Evolutionary conservation across 1,140 invertebrate species (phyloP).

Genomic region (Pissodes strobi): DNA sequence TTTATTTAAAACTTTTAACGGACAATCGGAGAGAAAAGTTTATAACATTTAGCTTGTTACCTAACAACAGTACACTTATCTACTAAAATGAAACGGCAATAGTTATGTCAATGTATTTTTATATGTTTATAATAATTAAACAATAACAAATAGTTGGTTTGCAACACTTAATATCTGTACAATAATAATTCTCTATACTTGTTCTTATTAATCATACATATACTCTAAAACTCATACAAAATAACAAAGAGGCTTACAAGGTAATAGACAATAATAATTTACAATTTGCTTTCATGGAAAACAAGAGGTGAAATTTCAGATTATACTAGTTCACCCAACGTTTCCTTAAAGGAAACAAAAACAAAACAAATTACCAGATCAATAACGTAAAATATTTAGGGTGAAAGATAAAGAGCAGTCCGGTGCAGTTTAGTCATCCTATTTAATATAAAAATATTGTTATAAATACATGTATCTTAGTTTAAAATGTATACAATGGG

Average conservation of each 20-base stretch:
- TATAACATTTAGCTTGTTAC: no score
- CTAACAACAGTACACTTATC: no score
- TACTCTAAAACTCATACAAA: slow-evolving; percentile 14
- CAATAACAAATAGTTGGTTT: slow-evolving; percentile 26
- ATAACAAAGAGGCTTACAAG: slow-evolving; percentile 1
- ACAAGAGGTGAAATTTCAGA: slow-evolving; percentile 23
- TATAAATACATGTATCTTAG: neutral
- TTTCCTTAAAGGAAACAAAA: slow-evolving; percentile 3
- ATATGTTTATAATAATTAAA: slow-evolving; percentile 24
- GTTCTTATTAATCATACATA: neutral
- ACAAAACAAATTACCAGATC: neutral
- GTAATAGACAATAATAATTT: slow-evolving; percentile 16
- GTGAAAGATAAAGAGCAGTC: neutral
- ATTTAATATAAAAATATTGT: slow-evolving; percentile 31
- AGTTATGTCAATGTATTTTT: no score
- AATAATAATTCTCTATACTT: slow-evolving; percentile 14
- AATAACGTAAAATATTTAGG: neutral
- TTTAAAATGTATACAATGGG: neutral
- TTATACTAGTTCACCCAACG: slow-evolving; percentile 5
- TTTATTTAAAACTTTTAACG: no score
- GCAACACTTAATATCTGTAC: slow-evolving; percentile 29
- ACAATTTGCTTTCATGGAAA: slow-evolving; percentile 31
- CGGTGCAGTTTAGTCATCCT: slow-evolving; percentile 31
- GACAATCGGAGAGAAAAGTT: no score
- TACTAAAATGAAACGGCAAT: no score